Evolutionary conservation across 2,888 invertebrate species (phyloP).

Genomic region (Drosophila ochracea): DNA sequence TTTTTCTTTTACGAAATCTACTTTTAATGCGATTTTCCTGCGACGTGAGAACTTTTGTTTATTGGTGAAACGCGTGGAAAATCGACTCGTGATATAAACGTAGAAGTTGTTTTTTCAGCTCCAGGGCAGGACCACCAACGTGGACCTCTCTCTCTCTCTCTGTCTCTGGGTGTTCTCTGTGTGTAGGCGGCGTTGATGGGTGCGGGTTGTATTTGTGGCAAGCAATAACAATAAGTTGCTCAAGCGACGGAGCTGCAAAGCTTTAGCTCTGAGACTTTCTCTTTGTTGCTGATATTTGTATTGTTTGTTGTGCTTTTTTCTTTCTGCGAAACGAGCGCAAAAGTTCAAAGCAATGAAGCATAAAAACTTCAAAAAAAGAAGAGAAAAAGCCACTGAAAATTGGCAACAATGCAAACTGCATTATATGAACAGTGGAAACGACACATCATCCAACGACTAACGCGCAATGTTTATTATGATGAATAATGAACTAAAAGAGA

Average conservation of each 20-base stretch:
- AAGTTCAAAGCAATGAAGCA: conserved; percentile 80
- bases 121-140: conserved; percentile 55
- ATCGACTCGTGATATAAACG: conserved; percentile 44
- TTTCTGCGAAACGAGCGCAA: conserved; percentile 65
- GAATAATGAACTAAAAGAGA: conserved; percentile 42
- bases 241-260: conserved; percentile 46
- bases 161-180: conserved; percentile 20
- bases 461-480: conserved; percentile 43
- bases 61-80: conserved; percentile 67
- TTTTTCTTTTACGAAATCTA: conserved; percentile 17
- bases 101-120: conserved; percentile 39
- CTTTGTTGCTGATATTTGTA: conserved; percentile 62
- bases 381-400: conserved; percentile 50
- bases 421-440: conserved; percentile 31
- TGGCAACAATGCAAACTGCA: conserved; percentile 59
- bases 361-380: conserved; percentile 46
- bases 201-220: conserved; percentile 39
- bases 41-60: conserved; percentile 66
- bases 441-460: conserved; percentile 47
- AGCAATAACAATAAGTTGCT: conserved; percentile 54
- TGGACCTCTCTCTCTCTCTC: conserved; percentile 2
- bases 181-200: conserved; percentile 47
- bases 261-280: conserved; percentile 69
- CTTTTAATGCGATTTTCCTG: conserved; percentile 20
- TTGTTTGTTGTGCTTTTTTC: conserved; percentile 11